Conservation (phyloP, 2,888 invertebrate genomes). For the Penaeus monodon region DNA sequence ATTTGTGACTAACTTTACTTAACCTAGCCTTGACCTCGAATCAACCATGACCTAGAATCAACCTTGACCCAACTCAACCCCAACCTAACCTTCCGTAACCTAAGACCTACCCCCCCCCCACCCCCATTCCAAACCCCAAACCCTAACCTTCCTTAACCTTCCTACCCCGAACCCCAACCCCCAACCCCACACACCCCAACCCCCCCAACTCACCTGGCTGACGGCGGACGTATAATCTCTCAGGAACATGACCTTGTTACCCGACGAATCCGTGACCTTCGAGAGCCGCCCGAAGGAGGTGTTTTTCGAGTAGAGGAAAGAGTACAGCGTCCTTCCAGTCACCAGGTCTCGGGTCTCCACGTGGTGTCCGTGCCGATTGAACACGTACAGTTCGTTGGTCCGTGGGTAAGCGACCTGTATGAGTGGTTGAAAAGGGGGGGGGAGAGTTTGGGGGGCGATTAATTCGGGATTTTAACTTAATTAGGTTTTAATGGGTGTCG, state of each 20-base stretch:
- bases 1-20: no score
- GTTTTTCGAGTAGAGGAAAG: conserved; percentile 96
- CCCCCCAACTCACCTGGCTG: conserved; percentile 80
- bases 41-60: no score
- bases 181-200: no score
- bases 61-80: no score
- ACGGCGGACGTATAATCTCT: conserved; percentile 92
- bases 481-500: no score
- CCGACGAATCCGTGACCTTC: conserved; percentile 89
- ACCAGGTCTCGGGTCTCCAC: conserved; percentile 93
- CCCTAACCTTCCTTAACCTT: no score
- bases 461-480: background rate
- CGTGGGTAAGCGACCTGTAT: conserved; percentile 88
- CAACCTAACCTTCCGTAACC: no score
- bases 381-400: conserved; percentile 92
- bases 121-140: no score
- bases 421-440: background rate
- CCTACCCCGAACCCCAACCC: background rate
- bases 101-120: no score
- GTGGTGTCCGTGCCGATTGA: conserved; percentile 96
- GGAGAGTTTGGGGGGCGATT: background rate
- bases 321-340: conserved; percentile 93
- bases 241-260: conserved; percentile 90
- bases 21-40: no score
- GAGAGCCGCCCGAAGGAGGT: conserved; percentile 72